Conservation (phyloP, 2,888 invertebrate genomes). For the Coleophora flavipennella region DNA sequence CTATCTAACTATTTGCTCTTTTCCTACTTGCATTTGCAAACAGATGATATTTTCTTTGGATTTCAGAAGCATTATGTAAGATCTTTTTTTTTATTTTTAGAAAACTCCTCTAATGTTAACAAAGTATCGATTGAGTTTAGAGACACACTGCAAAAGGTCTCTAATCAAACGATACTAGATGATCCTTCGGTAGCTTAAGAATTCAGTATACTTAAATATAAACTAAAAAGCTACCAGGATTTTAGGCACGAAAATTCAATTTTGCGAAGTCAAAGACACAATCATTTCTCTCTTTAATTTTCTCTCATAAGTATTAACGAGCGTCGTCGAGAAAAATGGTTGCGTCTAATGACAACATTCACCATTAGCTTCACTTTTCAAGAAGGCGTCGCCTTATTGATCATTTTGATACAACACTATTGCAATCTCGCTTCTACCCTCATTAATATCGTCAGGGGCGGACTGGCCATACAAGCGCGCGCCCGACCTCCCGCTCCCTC, state of each 20-base stretch:
- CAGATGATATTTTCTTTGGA: conserved; percentile 54
- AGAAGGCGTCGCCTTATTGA: conserved; percentile 53
- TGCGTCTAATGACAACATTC: conserved; percentile 40
- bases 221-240: conserved; percentile 32
- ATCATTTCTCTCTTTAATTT: conserved; percentile 19
- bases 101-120: conserved; percentile 17
- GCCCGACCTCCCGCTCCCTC: conserved; percentile 70
- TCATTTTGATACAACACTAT: conserved; percentile 60
- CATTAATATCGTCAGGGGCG: conserved; percentile 74
- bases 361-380: conserved; percentile 63
- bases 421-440: conserved; percentile 72
- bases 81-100: conserved; percentile 38
- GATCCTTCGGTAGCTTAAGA: conserved; percentile 32
- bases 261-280: conserved; percentile 28
- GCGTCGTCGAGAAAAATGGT: conserved; percentile 22
- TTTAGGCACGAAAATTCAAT: conserved; percentile 44
- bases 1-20: conserved; percentile 45
- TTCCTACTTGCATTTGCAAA: conserved; percentile 56
- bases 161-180: conserved; percentile 30
- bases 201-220: too few species aligned
- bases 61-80: conserved; percentile 56
- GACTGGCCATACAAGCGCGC: conserved; percentile 74
- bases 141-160: conserved; percentile 20
- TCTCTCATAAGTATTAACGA: neutral
- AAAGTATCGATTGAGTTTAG: conserved; percentile 29